Conservation (phyloP, 2,113 vertebrate genomes). For the Chloropsis hardwickii region DNA sequence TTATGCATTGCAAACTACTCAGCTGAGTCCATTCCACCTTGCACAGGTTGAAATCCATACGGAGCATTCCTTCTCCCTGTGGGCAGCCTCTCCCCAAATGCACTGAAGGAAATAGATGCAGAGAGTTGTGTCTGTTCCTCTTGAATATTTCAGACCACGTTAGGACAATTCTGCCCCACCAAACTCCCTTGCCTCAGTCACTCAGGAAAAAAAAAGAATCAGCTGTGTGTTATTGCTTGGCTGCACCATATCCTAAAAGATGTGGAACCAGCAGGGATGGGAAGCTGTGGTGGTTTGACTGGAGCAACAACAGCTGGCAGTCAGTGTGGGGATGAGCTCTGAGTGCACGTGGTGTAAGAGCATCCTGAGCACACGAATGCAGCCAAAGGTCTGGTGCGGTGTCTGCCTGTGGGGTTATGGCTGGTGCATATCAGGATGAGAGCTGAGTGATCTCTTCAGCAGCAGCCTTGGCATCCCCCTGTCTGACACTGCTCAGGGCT, state of each 20-base stretch:
- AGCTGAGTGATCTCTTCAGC: not conserved
- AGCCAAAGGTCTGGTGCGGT: not conserved
- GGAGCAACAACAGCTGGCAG: not conserved
- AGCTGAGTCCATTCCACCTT: not conserved
- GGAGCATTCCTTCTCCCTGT: not conserved
- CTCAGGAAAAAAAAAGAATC: not conserved
- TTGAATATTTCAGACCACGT: not conserved
- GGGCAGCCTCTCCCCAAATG: constrained; percentile 21
- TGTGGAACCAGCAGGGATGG: not conserved
- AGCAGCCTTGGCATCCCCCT: not conserved
- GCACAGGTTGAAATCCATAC: not conserved
- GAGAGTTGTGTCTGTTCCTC: not conserved
- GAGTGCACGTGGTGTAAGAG: not conserved
- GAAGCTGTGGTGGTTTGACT: not conserved
- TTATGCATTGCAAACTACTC: not conserved
- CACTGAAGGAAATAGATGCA: constrained; percentile 5
- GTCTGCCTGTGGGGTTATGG: not conserved
- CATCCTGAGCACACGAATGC: not conserved
- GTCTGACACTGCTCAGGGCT: not conserved
- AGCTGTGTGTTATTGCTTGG: not conserved
- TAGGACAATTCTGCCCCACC: not conserved
- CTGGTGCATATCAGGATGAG: not conserved
- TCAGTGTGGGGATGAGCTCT: not conserved
- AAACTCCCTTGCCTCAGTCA: not conserved
- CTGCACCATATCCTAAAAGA: not conserved